These are phyloP conservation scores for Prunella himalayana DNA, from an alignment of 2,113 vertebrate species.

Conservation along the genomic window DNA sequence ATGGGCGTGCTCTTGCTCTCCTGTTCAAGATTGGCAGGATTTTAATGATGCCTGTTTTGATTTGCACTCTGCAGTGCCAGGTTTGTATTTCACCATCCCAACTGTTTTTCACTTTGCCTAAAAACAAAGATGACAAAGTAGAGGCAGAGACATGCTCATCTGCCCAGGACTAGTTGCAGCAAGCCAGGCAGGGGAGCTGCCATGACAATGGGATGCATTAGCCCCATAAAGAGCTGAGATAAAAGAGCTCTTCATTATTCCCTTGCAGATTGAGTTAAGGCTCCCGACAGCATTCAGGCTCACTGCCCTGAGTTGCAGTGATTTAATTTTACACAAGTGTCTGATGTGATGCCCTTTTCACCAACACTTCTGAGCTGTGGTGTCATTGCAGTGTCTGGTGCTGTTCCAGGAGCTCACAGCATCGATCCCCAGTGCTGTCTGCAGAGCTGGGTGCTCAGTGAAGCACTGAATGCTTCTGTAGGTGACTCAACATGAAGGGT, in stretches of 20 bases:
- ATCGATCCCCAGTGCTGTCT: background rate
- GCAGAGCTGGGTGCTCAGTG: background rate
- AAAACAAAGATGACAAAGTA: background rate
- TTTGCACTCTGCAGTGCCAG: background rate
- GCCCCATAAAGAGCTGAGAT: constrained; percentile 7
- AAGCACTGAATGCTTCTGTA: background rate
- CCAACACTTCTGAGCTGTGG: background rate
- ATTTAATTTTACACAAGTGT: constrained; percentile 15
- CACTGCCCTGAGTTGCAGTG: background rate
- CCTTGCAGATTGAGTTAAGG: constrained; percentile 22
- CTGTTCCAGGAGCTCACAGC: background rate
- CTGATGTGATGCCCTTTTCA: background rate
- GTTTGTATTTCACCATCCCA: constrained; percentile 3
- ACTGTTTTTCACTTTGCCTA: background rate
- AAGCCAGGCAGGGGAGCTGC: background rate
- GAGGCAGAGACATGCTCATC: background rate
- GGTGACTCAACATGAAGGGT: background rate
- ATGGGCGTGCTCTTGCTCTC: background rate
- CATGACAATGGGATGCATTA: background rate
- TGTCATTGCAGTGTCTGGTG: background rate
- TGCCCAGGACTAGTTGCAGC: background rate
- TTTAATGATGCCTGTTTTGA: background rate
- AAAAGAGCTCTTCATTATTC: constrained; percentile 35
- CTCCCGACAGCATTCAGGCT: constrained; percentile 6
- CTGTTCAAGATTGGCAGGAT: background rate